phyloP scores from a whole-genome alignment of 2,888 invertebrate species.

The Drosophila subsilvestris region DNA sequence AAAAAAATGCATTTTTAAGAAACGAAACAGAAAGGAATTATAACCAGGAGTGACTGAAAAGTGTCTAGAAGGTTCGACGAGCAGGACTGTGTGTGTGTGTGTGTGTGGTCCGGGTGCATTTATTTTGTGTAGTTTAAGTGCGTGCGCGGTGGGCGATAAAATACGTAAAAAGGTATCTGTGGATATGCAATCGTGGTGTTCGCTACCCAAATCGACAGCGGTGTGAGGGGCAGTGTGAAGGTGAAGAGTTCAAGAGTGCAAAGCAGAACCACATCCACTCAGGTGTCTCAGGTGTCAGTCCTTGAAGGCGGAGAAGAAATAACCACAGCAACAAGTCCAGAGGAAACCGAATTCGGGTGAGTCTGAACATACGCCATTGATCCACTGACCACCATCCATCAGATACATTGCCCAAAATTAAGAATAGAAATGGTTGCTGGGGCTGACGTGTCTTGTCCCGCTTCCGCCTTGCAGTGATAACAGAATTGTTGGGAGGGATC shows the following conservation, averaged over 20 bases:
- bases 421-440: not conserved
- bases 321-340: constrained; percentile 59
- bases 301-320: constrained; percentile 1
- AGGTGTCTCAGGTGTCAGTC: constrained; percentile 1
- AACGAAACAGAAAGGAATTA: not conserved
- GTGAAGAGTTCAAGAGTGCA: constrained; percentile 27
- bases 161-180: constrained; percentile 23
- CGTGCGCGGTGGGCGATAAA: not conserved
- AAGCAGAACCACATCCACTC: constrained; percentile 12
- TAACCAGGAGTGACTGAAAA: not conserved
- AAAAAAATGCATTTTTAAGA: not conserved
- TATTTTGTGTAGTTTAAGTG: constrained; percentile 25
- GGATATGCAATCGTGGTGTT: constrained; percentile 34
- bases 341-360: constrained; percentile 14
- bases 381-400: not conserved
- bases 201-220: constrained; percentile 1
- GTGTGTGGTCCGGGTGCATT: not conserved
- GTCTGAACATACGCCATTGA: not conserved
- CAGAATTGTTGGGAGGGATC: constrained; percentile 13
- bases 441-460: constrained; percentile 66
- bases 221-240: constrained; percentile 22
- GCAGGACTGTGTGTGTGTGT: not conserved
- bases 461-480: constrained; percentile 71
- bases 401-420: constrained; percentile 10
- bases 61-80: not conserved